phyloP scores from a whole-genome alignment of 2,888 invertebrate species.

The Leucophenga montana region DNA sequence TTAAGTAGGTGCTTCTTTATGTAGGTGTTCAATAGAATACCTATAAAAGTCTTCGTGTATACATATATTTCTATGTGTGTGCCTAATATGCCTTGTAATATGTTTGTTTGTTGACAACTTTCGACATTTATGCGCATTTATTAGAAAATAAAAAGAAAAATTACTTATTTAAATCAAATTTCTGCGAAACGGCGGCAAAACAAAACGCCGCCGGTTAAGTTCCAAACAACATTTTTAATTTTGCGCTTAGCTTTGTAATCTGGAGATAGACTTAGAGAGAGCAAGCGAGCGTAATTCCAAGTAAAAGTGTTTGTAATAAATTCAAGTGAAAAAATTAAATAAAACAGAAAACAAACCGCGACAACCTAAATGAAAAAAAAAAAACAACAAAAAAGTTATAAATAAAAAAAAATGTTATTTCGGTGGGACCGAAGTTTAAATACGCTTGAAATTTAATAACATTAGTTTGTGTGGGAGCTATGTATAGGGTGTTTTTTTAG shows the following conservation, averaged over 20 bases:
- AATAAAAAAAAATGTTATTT: background rate
- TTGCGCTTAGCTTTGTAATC: background rate
- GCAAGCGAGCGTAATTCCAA: background rate
- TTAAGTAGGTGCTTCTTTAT: background rate
- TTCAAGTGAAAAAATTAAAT: background rate
- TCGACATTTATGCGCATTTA: conserved; percentile 64
- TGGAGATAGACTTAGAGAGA: background rate
- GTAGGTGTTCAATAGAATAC: background rate
- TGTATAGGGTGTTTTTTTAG: too few species aligned
- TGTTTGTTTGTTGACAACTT: conserved; percentile 63
- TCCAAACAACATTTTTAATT: background rate
- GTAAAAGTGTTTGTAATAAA: conserved; percentile 9
- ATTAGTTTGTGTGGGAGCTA: too few species aligned
- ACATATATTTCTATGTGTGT: conserved; percentile 17
- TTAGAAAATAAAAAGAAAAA: conserved; percentile 37
- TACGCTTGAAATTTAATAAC: too few species aligned
- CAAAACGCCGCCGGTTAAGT: background rate
- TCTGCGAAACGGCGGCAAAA: background rate
- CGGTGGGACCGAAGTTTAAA: too few species aligned
- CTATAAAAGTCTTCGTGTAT: background rate
- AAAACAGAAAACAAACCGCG: background rate
- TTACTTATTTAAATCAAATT: conserved; percentile 51
- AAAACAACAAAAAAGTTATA: too few species aligned
- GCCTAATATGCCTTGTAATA: conserved; percentile 51
- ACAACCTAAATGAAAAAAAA: background rate